These are phyloP conservation scores for Suillia variegata DNA, from an alignment of 2,888 invertebrate species.

Conservation along the genomic window DNA sequence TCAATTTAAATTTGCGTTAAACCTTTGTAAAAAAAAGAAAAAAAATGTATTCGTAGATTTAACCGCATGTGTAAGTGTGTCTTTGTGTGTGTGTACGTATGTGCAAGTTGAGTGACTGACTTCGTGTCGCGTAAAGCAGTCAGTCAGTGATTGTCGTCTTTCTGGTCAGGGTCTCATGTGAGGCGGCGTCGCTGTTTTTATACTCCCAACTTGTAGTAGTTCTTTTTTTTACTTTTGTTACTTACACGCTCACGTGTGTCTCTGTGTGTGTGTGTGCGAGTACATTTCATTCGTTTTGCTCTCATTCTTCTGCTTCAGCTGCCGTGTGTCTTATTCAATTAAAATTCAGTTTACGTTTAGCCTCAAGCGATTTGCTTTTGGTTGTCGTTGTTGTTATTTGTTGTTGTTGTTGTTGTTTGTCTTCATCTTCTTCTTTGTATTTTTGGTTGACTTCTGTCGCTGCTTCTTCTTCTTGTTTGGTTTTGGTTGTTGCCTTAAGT, in stretches of 20 bases:
- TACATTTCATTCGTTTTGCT: too few relatives aligned
- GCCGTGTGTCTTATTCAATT: constrained; percentile 32
- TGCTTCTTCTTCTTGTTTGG: too few relatives aligned
- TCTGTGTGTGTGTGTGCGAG: constrained; percentile 4
- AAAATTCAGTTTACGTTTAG: constrained; percentile 34
- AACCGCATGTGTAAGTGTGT: background rate
- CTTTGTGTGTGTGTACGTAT: background rate
- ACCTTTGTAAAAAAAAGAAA: background rate
- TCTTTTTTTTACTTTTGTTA: background rate
- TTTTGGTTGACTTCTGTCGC: background rate
- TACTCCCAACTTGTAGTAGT: too few relatives aligned
- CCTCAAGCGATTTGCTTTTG: constrained; percentile 14
- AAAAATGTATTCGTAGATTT: background rate
- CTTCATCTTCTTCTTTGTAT: background rate
- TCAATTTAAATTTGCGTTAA: constrained; percentile 2
- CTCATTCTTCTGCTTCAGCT: too few relatives aligned
- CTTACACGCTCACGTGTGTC: background rate
- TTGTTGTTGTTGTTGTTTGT: too few relatives aligned
- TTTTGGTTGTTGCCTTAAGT: too few relatives aligned
- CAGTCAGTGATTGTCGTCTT: background rate
- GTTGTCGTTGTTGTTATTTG: too few relatives aligned
- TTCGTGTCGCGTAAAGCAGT: too few relatives aligned
- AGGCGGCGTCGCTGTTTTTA: background rate
- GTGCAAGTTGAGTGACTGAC: background rate
- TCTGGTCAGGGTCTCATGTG: constrained; percentile 1